Conservation (phyloP, 2,113 vertebrate genomes). For the Shinisaurus crocodilurus region DNA sequence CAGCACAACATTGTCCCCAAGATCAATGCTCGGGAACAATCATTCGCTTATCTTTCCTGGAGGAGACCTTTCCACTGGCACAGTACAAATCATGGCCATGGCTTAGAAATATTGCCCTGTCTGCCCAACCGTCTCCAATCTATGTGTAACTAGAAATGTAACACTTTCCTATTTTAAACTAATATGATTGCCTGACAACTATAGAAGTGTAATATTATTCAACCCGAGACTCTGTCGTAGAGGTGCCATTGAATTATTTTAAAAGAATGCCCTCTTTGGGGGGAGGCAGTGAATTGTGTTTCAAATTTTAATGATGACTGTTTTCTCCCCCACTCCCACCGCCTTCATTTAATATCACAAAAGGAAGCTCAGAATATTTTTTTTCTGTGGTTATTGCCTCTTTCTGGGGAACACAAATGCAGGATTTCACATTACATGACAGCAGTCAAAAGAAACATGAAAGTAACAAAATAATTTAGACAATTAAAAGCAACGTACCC, state of each 20-base stretch:
- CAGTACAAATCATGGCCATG: neutral
- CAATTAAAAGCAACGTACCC: conserved; percentile 26
- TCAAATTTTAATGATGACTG: neutral
- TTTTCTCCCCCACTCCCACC: neutral
- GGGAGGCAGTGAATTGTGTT: neutral
- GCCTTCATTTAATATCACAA: neutral
- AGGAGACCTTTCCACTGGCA: conserved; percentile 7
- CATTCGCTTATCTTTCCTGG: neutral
- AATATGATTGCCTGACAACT: neutral
- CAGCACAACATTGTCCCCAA: neutral
- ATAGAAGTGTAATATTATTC: neutral
- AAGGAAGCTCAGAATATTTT: neutral
- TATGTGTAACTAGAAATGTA: neutral
- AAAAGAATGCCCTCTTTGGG: conserved; percentile 28
- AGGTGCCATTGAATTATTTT: neutral
- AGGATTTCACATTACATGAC: conserved; percentile 3
- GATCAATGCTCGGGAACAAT: neutral
- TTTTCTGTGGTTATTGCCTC: neutral
- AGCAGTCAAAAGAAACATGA: neutral
- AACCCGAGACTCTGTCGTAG: conserved; percentile 6
- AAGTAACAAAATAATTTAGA: neutral
- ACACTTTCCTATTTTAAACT: conserved; percentile 27
- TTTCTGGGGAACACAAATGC: neutral
- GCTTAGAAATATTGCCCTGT: neutral
- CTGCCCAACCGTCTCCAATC: conserved; percentile 2